Conservation (phyloP, 2,113 vertebrate species). For the Piaya cayana region DNA sequence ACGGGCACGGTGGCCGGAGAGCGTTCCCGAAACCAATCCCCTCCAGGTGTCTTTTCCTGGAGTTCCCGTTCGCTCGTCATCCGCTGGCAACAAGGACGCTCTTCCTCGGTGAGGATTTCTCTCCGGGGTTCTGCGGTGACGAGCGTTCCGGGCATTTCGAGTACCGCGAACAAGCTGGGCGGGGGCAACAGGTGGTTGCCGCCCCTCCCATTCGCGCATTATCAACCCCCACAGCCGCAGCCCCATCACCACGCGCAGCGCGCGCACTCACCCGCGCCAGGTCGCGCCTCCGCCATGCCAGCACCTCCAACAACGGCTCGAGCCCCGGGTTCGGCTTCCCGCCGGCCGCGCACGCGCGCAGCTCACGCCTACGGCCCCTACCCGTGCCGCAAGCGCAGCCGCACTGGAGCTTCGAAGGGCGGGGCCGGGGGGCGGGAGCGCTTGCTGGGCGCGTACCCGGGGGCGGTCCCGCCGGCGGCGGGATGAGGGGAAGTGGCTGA, state of each 20-base stretch:
- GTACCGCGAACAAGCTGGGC: background rate
- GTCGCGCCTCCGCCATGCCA: constrained; percentile 42
- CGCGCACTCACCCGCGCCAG: background rate
- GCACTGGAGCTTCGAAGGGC: fast-evolving
- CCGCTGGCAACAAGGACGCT: fast-evolving
- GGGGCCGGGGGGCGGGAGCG: no score
- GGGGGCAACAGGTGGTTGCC: background rate
- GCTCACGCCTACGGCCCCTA: no score
- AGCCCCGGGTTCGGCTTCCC: fast-evolving
- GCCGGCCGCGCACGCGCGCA: background rate
- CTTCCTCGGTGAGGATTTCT: background rate
- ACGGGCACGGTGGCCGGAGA: no score
- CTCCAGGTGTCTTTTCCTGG: background rate
- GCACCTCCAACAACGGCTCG: fast-evolving
- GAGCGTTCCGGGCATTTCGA: background rate
- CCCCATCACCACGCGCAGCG: fast-evolving
- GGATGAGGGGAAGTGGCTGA: fast-evolving
- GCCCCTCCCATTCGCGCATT: no score
- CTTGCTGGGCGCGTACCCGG: fast-evolving
- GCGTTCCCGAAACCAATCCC: background rate
- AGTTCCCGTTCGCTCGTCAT: background rate
- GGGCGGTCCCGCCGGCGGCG: fast-evolving
- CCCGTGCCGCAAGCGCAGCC: background rate
- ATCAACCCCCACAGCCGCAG: no score
- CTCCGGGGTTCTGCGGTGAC: background rate